A percentile compares a stretch with the other conserved stretches of the same genome.
phyloP scores from a whole-genome alignment of 2,888 invertebrate species.

The Branchellion lobata region DNA sequence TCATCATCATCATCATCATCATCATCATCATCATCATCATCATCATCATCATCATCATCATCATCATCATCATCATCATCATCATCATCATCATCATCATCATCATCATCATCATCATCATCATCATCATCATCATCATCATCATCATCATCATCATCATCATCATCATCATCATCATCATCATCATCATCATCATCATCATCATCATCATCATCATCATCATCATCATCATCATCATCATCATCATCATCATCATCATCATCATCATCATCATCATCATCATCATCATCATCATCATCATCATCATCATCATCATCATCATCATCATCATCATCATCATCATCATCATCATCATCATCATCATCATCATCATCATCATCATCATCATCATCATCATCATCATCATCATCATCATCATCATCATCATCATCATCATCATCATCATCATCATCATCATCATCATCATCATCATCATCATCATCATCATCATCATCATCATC shows the following conservation, averaged over 20 bases:
- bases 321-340: constrained; percentile 1
- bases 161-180: background rate
- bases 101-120: background rate
- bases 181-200: background rate
- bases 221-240: background rate
- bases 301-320: background rate
- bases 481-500: no score
- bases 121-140: background rate
- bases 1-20: background rate
- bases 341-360: background rate
- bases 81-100: constrained; percentile 1
- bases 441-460: no score
- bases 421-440: background rate
- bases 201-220: background rate
- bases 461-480: no score
- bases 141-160: constrained; percentile 1
- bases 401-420: background rate
- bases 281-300: background rate
- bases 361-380: background rate
- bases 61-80: background rate
- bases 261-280: constrained; percentile 1
- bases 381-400: background rate
- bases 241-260: background rate
- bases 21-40: background rate
- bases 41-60: background rate